Base-by-base conservation (phyloP, 2,797 vertebrate genomes). In the Austrolebias charrua region DNA sequence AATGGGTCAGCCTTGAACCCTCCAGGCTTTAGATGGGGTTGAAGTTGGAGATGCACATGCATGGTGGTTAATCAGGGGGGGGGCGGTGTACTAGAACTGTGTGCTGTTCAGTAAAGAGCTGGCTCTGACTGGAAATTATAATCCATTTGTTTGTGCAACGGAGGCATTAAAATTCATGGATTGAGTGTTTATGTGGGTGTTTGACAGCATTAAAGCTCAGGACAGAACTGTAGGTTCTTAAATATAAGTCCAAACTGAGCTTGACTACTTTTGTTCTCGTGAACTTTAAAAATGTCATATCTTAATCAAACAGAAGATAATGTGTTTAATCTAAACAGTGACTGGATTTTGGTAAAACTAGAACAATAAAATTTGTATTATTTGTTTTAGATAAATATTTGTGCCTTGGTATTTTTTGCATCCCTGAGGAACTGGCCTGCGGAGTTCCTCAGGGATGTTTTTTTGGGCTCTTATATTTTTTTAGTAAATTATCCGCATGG, bases 1-100 rank as follows among this genome's bases (percentile, higher is more conserved):
- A 29, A 55, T 55, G 31, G 20, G 5, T 19, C 52, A 16, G 57
- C 43, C 53, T 51, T 62, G 54, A 72, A 60, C 67, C 33, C 16
- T 33, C 5, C 35, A 45, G 56, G 55, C 51, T 63, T 69, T 49
- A 8, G 42, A 55, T 20, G 14, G 20, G 46, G 65, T 54, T 57
- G 45, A 43, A 67, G 47, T 13, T 33, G 38, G 49, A 66, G 66
- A 44, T 38, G 46, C 35, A n/a, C 9, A 1, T 35, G 20, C 28
- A 29, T 35, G 42, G 16, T 40, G 45, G 53, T 10, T 64, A 61
- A 50, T 64, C 52, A 35, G 20, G 51, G 47, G 38, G 19, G 29
- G 14, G 44, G 29, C 20, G 28, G 16, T 38, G 13, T 50, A 46
- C 35, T 24, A 8, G 11, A 31, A 50, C 16, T 35, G 5, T 46